These are phyloP conservation scores for Perizoma affinitatum DNA, from an alignment of 2,888 invertebrate species.

Conservation along the genomic window DNA sequence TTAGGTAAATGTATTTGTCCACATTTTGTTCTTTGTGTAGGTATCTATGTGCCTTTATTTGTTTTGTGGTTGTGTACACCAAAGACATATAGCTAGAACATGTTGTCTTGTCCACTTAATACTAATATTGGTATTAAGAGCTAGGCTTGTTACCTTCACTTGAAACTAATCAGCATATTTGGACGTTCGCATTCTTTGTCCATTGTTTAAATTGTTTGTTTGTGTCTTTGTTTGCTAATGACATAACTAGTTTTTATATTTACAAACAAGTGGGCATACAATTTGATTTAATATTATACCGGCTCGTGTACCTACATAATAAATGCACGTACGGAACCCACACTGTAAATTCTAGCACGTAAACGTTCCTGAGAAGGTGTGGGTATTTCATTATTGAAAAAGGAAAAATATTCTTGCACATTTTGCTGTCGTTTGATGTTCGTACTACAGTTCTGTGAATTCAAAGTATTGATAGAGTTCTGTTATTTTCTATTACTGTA, in stretches of 20 bases:
- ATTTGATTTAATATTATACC: slow-evolving; percentile 14
- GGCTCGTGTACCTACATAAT: slow-evolving; percentile 2
- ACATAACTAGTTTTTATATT: slow-evolving; percentile 22
- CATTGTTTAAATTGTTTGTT: slow-evolving; percentile 28
- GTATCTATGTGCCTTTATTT: background rate
- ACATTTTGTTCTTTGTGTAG: background rate
- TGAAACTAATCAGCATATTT: slow-evolving; percentile 36
- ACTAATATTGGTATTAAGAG: slow-evolving; percentile 27
- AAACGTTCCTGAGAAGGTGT: slow-evolving; percentile 39
- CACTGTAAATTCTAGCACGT: slow-evolving; percentile 43
- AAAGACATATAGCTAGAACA: slow-evolving; percentile 29
- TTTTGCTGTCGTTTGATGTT: slow-evolving; percentile 26
- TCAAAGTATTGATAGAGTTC: too few relatives aligned
- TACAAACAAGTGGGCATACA: slow-evolving; percentile 23
- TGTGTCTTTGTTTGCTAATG: slow-evolving; percentile 31
- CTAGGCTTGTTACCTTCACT: slow-evolving; percentile 25
- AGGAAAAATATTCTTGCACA: slow-evolving; percentile 41
- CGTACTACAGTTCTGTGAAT: background rate
- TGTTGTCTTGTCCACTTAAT: slow-evolving; percentile 28
- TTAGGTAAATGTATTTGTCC: slow-evolving; percentile 6
- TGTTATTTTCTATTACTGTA: too few relatives aligned
- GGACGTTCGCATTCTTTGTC: slow-evolving; percentile 27
- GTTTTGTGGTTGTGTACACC: slow-evolving; percentile 10
- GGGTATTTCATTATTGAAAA: slow-evolving; percentile 54
- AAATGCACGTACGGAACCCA: slow-evolving; percentile 31